Evolutionary conservation across 2,113 vertebrate species (phyloP), one percentile per base, ranked within the genome.

Genomic region (Sinocyclocheilus maitianheensis): DNA sequence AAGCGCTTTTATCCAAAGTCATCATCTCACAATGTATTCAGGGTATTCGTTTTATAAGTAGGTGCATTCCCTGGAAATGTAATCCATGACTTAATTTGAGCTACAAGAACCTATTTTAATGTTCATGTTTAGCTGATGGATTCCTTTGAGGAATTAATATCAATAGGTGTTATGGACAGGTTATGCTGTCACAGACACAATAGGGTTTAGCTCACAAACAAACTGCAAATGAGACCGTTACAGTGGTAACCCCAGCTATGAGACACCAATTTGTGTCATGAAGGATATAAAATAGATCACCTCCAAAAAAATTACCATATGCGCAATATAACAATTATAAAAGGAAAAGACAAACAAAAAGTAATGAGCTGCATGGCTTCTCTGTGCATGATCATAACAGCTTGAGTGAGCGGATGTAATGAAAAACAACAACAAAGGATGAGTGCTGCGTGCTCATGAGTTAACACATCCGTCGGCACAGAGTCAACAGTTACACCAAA

Each of bases 91-190:
- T 30, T 53, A 24, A 26, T 77, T 77, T 46, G 46, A 34, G n/a
- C 74, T 53, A 78, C 3, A 58, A 1, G 8, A 43, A 43, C 43
- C 43, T 43, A 91, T 95, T 94, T 95, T 92, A 94, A 95, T 94
- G 94, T 93, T 94, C 40, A 20, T 37, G 26, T 69, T 63, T 75
- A 46, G 37, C 75, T 91, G 90, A 90, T 90, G 89, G 90, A 90
- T 90, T 90, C 90, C 91, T 89, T 88, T 82, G 80, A 90, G 77
- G 84, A 55, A 78, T 37, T 9, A 58, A 87, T 83, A 90, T 43
- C 24, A 83, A 53, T 26, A 58, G 10, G 58, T n/a, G 24, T 37
- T 11, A 40, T 78, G 75, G 40, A 40, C 46, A 72, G 12, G 37
- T 65, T 77, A 51, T 30, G 55, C 77, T 67, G 51, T 30, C 75